These are phyloP conservation scores for Bhutanitis thaidina DNA, from an alignment of 2,888 invertebrate species.

Conservation along the genomic window DNA sequence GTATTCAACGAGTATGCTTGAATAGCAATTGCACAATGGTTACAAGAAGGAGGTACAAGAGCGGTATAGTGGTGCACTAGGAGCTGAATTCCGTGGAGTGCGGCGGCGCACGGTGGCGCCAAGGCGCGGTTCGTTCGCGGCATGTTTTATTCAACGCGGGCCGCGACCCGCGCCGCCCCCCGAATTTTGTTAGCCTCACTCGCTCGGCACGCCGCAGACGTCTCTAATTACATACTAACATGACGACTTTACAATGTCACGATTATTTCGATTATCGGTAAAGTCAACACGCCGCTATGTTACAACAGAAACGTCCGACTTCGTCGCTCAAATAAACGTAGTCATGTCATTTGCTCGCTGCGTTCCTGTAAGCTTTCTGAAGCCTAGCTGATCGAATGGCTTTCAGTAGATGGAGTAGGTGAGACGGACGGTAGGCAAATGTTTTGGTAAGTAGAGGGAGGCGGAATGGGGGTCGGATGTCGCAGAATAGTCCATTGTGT, in stretches of 20 bases:
- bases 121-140: slow-evolving; percentile 35
- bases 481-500: slow-evolving; percentile 66
- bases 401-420: background rate
- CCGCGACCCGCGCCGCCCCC: slow-evolving; percentile 68
- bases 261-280: slow-evolving; percentile 50
- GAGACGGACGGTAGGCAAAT: background rate
- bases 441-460: slow-evolving; percentile 15
- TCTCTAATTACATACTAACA: slow-evolving; percentile 67
- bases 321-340: slow-evolving; percentile 27
- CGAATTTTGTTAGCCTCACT: slow-evolving; percentile 61
- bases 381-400: background rate
- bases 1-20: no score
- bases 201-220: slow-evolving; percentile 37
- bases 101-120: slow-evolving; percentile 44
- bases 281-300: slow-evolving; percentile 45
- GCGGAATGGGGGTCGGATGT: slow-evolving; percentile 47
- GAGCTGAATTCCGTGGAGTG: background rate
- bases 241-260: slow-evolving; percentile 63
- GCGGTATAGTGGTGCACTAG: background rate
- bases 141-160: slow-evolving; percentile 69
- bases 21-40: background rate
- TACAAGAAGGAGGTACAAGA: background rate
- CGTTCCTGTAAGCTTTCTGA: background rate
- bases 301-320: slow-evolving; percentile 35
- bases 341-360: slow-evolving; percentile 7